These are phyloP conservation scores for Petrolisthes manimaculis DNA, from an alignment of 2,888 invertebrate genomes.

Conservation along the genomic window DNA sequence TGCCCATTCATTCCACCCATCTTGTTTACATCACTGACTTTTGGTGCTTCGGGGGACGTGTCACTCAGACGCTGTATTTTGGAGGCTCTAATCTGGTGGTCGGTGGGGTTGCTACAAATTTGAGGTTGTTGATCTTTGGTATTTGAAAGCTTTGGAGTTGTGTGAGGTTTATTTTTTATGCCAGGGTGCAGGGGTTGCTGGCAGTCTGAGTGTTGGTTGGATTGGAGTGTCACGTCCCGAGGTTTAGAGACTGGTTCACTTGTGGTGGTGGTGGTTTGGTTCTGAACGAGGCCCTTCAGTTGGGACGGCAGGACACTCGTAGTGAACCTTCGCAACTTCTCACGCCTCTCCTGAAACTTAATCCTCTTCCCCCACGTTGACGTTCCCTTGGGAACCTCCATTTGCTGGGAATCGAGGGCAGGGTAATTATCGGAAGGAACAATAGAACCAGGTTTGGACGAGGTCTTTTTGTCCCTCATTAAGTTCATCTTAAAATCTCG, in stretches of 20 bases:
- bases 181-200: neutral
- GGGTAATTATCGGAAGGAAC: neutral
- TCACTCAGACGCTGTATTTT: neutral
- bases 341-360: slow-evolving; percentile 21
- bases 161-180: neutral
- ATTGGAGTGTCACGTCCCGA: too few relatives aligned
- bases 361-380: neutral
- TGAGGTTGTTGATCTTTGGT: neutral
- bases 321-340: slow-evolving; percentile 38
- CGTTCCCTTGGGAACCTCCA: slow-evolving; percentile 12
- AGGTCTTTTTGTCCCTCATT: slow-evolving; percentile 9
- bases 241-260: too few relatives aligned
- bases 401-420: neutral
- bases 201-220: too few relatives aligned
- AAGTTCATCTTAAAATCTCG: slow-evolving; percentile 26
- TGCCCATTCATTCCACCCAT: too few relatives aligned
- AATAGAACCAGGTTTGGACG: neutral
- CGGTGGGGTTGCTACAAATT: neutral
- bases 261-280: neutral
- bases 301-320: slow-evolving; percentile 49
- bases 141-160: neutral
- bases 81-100: neutral
- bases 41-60: too few relatives aligned
- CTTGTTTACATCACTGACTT: too few relatives aligned
- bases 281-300: slow-evolving; percentile 21